Evolutionary conservation across 2,888 invertebrate genomes (phyloP), one percentile per base, ranked within the genome.

Genomic region (Chrysopilus asiliformis): DNA sequence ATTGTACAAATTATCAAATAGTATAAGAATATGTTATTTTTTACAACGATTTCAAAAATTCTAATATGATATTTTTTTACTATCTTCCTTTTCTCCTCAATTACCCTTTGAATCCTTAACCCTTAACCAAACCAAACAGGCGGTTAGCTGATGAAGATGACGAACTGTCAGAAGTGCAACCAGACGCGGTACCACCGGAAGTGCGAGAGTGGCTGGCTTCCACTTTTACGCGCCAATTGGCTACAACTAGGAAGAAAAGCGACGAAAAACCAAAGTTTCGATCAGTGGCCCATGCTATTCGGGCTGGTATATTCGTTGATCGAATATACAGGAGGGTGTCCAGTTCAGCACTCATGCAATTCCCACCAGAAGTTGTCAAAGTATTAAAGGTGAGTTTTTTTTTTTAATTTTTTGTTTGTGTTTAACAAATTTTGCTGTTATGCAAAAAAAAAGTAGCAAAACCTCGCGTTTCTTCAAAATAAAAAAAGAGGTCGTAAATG

Each of bases 121-220:
- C 22, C 17, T 31, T 31, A n/a, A n/a, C 34, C 15, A 27, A 32
- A 34, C 25, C 24, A 34, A 22, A 25, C 13, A 83, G 83, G 68
- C 72, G 82, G 51, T 65, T 82, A 59, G 81, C 82, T 27, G 86
- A 86, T 53, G 93, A 93, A 63, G 93, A 93, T 61, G 94, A 94
- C 63, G 94, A 94, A 64, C 67, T 94, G 47, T 89, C 90, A 29
- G 93, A 93, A 64, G 93, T 94, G 38, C 90, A 93, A 55, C 91
- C 93, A 36, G 93, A 94, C 60, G 89, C 91, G 9, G 93, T 94
- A 34, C 94, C 94, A 26, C 89, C 84, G 41, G 94, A 94, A 63
- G 94, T 94, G 28, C 75, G 94, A 49, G 93, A 94, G 64, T 94
- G 94, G 94, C 68, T 94, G 60, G 91, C 93, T 40, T 84, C 91